These are phyloP conservation scores for Leptinotarsa texana DNA, from an alignment of 1,140 invertebrate species.

Conservation along the genomic window DNA sequence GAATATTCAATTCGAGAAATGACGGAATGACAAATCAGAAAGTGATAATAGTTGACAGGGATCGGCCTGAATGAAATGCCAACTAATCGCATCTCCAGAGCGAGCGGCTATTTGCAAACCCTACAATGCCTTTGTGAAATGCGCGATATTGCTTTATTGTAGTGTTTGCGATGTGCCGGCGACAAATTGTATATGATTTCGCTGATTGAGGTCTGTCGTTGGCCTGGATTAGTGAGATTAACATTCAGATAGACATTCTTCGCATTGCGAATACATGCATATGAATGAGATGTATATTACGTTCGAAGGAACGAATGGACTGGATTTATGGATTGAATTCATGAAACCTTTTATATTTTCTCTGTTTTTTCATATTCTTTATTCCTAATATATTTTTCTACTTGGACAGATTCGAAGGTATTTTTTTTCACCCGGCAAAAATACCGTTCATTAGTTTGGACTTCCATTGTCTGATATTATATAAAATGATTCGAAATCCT, in stretches of 20 bases:
- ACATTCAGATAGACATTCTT: constrained; percentile 22
- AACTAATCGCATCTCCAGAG: constrained; percentile 24
- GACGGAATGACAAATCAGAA: constrained; percentile 27
- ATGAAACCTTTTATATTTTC: no score
- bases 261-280: constrained; percentile 13
- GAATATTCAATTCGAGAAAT: background rate
- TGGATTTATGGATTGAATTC: no score
- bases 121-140: constrained; percentile 30
- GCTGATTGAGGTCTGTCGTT: constrained; percentile 19
- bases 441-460: no score
- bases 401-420: no score
- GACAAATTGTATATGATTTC: constrained; percentile 29
- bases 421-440: no score
- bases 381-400: no score
- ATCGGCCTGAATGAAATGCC: constrained; percentile 26
- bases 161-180: constrained; percentile 22
- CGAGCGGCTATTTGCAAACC: constrained; percentile 14
- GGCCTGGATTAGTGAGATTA: constrained; percentile 20
- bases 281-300: no score
- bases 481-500: no score
- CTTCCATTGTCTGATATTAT: no score
- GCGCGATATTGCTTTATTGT: constrained; percentile 19
- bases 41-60: constrained; percentile 26
- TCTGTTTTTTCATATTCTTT: no score
- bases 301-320: no score